Base-by-base conservation (phyloP, 2,797 vertebrate species). In the Characodon lateralis region DNA sequence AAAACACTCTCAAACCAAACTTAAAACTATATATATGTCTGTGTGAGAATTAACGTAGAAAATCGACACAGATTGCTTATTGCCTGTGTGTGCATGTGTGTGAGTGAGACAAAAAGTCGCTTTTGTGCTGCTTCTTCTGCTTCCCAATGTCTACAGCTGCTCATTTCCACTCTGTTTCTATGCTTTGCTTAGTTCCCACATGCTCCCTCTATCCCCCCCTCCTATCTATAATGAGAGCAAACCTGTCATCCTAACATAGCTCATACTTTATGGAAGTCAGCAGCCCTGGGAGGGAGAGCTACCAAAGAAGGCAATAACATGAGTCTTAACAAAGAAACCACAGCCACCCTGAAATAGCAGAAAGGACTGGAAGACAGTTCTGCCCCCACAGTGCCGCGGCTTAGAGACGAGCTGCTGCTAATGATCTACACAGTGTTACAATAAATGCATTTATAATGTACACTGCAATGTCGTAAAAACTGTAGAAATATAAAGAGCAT, bases 251-350 rank as follows among this genome's bases (percentile, higher is more conserved):
- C 82, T 76, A 51, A 81, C 86, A 81, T 81, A 83, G 87, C 87
- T 87, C 78, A 74, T 68, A 46, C 83, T 72, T 88, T 83, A 85
- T 86, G 80, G 85, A 85, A 90, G 83, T 87, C 88, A 86, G 83
- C 81, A 82, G 82, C 83, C 71, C 78, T 65, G 82, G 81, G 85
- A 79, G 76, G 56, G 83, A 87, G 85, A 87, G 87, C 79, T 78
- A 88, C 90, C 91, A 92, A 90, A 92, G 85, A 91, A 92, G 90
- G 91, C 74, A 90, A 90, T 82, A 86, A 87, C 83, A 89, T 70
- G 26, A 76, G 83, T 83, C 86, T 78, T 77, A 82, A 84, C 83
- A 85, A 83, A 91, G 86, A 87, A 78, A 77, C 85, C 63, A 9
- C 77, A 65, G 86, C 74, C 74, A 12, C 80, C 86, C 78, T 87